These are phyloP conservation scores for Calcarius lapponicus DNA, from an alignment of 2,797 vertebrate genomes.

Conservation along the genomic window DNA sequence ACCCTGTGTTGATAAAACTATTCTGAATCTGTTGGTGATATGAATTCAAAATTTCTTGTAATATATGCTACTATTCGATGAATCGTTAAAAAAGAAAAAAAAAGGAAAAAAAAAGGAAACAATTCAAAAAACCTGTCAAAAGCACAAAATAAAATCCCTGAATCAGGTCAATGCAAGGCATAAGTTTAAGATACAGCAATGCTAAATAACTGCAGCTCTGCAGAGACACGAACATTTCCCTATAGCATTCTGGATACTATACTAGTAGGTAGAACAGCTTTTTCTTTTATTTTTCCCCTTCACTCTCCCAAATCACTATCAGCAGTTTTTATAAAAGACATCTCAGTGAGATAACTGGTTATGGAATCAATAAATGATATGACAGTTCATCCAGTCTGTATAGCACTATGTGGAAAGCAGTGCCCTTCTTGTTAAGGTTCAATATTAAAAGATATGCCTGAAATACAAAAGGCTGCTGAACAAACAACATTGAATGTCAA, in stretches of 20 bases:
- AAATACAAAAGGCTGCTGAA: slow-evolving; percentile 73
- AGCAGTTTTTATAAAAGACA: slow-evolving; percentile 69
- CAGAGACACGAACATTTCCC: background rate
- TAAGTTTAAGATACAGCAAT: background rate
- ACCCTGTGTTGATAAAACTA: background rate
- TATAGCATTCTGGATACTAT: slow-evolving; percentile 19
- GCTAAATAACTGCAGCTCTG: slow-evolving; percentile 32
- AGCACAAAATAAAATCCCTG: background rate
- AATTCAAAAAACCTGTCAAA: background rate
- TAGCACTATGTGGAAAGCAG: slow-evolving; percentile 41
- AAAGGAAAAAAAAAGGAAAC: too few species aligned
- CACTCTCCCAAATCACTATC: slow-evolving; percentile 49
- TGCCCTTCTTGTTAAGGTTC: slow-evolving; percentile 65
- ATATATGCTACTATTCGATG: background rate
- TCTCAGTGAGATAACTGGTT: slow-evolving; percentile 63
- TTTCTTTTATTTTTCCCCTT: background rate
- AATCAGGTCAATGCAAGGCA: background rate
- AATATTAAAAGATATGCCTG: slow-evolving; percentile 70
- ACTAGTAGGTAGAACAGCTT: background rate
- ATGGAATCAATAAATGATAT: slow-evolving; percentile 71
- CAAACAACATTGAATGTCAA: slow-evolving; percentile 72
- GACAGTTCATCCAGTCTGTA: slow-evolving; percentile 61
- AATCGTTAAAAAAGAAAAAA: background rate
- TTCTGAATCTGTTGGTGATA: background rate
- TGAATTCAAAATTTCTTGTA: background rate